Evolutionary conservation across 2,888 invertebrate species (phyloP), one percentile per base, ranked within the genome.

Genomic region (Lacanobia oleracea): DNA sequence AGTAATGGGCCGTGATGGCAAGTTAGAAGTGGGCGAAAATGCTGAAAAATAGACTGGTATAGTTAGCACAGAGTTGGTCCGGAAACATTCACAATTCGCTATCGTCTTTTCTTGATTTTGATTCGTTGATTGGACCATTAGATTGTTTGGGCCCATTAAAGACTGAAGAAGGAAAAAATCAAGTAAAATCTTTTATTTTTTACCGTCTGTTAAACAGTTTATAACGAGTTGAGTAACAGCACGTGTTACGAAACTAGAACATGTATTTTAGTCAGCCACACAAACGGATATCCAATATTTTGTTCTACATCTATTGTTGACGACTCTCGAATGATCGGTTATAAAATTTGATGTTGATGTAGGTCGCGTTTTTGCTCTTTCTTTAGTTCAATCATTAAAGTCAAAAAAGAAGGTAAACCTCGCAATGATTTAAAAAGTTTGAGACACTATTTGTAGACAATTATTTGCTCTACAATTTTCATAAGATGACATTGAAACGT

Each of bases 161-260:
- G 5, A 33, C 33, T 33, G 40, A 40, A 40, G 40, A 40, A 12
- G n/a, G n/a, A n/a, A 9, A 12, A 40, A 40, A 40, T 18, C 0
- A 48, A 1, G 23, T n/a, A 48, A 76, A 51, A 62, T 57, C 50
- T 10, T 16, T 21, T 40, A 23, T 18, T 57, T 64, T 68, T 45
- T 10, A 48, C 37, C 37, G 53, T 33, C 12, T 62, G 21, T 21
- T 57, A 65, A 72, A 63, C 21, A 51, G 27, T 57, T 70, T 74
- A 27, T 50, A 56, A 78, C 64, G 50, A 60, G 69, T 73, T 69
- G 60, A 56, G 69, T 50, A 69, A 80, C 56, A 59, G 33, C 14
- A 37, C 68, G 53, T 16, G 40, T 79, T 75, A 51, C 67, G 76
- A 82, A 81, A 81, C 67, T 82, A 57, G 79, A 59, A 60, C 21